These are phyloP conservation scores for Eilema depressum DNA, from an alignment of 2,888 invertebrate genomes.

Conservation along the genomic window DNA sequence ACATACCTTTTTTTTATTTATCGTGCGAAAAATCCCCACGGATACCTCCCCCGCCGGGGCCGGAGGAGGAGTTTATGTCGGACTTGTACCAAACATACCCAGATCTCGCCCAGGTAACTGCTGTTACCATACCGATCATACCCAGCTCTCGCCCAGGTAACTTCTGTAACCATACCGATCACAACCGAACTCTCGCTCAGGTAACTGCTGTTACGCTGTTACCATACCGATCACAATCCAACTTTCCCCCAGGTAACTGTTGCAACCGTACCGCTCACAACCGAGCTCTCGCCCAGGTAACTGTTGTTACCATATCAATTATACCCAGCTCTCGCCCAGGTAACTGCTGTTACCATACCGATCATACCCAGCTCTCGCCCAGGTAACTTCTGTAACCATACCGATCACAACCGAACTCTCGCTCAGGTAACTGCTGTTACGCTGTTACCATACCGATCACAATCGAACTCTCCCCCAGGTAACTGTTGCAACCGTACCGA, in stretches of 20 bases:
- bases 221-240: neutral
- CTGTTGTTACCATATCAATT: constrained; percentile 85
- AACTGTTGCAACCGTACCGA: constrained; percentile 87
- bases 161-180: constrained; percentile 80
- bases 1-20: no score
- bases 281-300: constrained; percentile 89
- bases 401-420: constrained; percentile 88
- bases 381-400: no score
- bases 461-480: constrained; percentile 88
- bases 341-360: constrained; percentile 6
- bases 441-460: constrained; percentile 74
- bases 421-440: constrained; percentile 83
- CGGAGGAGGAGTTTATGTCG: no score
- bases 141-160: constrained; percentile 89
- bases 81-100: no score
- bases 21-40: no score
- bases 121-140: constrained; percentile 73
- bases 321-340: constrained; percentile 68
- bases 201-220: constrained; percentile 26
- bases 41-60: no score
- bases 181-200: constrained; percentile 72
- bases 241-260: constrained; percentile 89
- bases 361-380: no score
- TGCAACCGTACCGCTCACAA: constrained; percentile 62
- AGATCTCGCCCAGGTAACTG: constrained; percentile 65